phyloP scores from a whole-genome alignment of 1,140 invertebrate species.

The Leptopilina boulardi region DNA sequence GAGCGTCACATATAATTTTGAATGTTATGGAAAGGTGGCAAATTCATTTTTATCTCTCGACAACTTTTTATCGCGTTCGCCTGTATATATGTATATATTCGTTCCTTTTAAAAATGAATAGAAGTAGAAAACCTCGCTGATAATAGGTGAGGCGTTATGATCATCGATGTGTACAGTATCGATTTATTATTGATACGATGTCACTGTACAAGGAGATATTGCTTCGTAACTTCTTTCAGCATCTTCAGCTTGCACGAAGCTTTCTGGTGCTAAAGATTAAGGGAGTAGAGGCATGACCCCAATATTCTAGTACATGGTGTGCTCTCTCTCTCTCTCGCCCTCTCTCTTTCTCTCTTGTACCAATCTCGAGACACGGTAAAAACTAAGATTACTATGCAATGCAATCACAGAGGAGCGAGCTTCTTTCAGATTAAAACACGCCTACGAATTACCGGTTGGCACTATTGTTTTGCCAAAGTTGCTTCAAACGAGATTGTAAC shows the following conservation, averaged over 20 bases:
- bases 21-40: background rate
- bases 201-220: constrained; percentile 22
- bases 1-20: background rate
- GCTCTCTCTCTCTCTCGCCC: background rate
- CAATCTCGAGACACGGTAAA: constrained; percentile 57
- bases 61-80: constrained; percentile 3
- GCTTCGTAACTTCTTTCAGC: constrained; percentile 27
- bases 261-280: constrained; percentile 6
- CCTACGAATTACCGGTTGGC: constrained; percentile 48
- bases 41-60: constrained; percentile 10
- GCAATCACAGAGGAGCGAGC: constrained; percentile 55
- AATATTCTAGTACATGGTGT: background rate
- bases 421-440: constrained; percentile 63
- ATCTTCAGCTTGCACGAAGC: constrained; percentile 1
- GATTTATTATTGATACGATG: constrained; percentile 22
- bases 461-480: constrained; percentile 52
- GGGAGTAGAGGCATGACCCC: background rate
- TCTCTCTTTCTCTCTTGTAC: background rate
- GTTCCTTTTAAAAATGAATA: constrained; percentile 7
- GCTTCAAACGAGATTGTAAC: constrained; percentile 46
- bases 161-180: constrained; percentile 15
- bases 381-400: constrained; percentile 65
- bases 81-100: too few relatives aligned
- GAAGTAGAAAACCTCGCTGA: constrained; percentile 14
- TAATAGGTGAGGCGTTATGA: constrained; percentile 9